Evolutionary conservation across 1,140 invertebrate species (phyloP).

Genomic region (Chironomus tepperi): DNA sequence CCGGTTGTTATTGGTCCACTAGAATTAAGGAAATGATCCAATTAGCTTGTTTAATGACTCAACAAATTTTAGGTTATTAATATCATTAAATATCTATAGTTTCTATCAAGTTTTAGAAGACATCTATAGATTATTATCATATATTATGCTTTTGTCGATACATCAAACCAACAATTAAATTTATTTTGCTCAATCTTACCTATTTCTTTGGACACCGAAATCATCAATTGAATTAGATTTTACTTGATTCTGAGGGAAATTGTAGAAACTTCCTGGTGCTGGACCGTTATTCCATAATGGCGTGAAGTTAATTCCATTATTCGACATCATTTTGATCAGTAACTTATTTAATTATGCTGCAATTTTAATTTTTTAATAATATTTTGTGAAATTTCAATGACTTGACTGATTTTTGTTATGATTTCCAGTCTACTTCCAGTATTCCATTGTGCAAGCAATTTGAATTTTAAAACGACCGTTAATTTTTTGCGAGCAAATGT

Average conservation of each 20-base stretch:
- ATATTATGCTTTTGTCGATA: too few species aligned
- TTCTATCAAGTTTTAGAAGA: not conserved
- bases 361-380: too few species aligned
- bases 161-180: not conserved
- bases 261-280: conserved; percentile 56
- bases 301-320: not conserved
- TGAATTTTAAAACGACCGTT: too few species aligned
- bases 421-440: too few species aligned
- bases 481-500: too few species aligned
- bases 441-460: too few species aligned
- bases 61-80: not conserved
- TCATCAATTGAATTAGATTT: conserved; percentile 35
- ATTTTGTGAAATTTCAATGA: too few species aligned
- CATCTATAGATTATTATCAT: too few species aligned
- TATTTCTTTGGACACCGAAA: conserved; percentile 28
- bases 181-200: not conserved
- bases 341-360: too few species aligned
- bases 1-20: conserved; percentile 81
- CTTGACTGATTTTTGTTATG: too few species aligned
- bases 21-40: conserved; percentile 30
- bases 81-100: too few species aligned
- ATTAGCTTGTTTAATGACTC: not conserved
- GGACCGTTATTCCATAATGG: conserved; percentile 66
- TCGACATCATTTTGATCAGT: not conserved
- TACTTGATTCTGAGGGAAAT: conserved; percentile 49